Conservation (phyloP, 2,113 vertebrate species). For the Oreotragus oreotragus region DNA sequence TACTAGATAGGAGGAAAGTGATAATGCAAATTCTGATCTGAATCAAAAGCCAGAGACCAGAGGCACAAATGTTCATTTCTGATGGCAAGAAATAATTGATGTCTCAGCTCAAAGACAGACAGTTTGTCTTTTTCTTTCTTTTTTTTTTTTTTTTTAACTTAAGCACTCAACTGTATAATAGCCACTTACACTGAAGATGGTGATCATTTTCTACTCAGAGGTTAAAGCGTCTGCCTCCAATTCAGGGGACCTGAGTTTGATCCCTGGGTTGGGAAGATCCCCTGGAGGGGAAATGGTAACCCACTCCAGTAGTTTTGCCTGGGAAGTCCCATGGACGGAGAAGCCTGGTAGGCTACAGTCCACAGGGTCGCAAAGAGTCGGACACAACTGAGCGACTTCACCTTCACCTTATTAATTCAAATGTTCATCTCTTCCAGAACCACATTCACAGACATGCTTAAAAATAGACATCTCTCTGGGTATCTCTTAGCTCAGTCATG, state of each 20-base stretch:
- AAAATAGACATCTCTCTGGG: not conserved
- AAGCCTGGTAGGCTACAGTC: too few species aligned
- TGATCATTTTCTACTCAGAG: not conserved
- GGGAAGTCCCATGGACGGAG: too few species aligned
- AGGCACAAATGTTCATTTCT: not conserved
- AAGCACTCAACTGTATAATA: not conserved
- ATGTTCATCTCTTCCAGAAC: not conserved
- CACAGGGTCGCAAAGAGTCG: rapidly evolving
- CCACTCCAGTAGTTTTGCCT: too few species aligned
- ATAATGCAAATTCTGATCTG: not conserved
- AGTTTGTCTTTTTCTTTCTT: not conserved
- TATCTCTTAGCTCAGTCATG: not conserved
- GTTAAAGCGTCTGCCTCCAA: too few species aligned
- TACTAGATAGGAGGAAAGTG: not conserved
- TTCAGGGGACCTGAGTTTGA: rapidly evolving
- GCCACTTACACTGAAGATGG: not conserved
- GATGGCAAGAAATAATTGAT: not conserved
- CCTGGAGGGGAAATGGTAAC: too few species aligned
- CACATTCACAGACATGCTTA: not conserved
- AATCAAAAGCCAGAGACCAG: not conserved
- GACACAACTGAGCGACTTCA: too few species aligned
- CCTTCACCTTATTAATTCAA: not conserved
- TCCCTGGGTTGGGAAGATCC: too few species aligned
- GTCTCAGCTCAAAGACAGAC: not conserved
- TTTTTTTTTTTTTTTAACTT: not conserved